Evolutionary conservation across 2,888 invertebrate species (phyloP).

Genomic region (Yponomeuta cagnagella): DNA sequence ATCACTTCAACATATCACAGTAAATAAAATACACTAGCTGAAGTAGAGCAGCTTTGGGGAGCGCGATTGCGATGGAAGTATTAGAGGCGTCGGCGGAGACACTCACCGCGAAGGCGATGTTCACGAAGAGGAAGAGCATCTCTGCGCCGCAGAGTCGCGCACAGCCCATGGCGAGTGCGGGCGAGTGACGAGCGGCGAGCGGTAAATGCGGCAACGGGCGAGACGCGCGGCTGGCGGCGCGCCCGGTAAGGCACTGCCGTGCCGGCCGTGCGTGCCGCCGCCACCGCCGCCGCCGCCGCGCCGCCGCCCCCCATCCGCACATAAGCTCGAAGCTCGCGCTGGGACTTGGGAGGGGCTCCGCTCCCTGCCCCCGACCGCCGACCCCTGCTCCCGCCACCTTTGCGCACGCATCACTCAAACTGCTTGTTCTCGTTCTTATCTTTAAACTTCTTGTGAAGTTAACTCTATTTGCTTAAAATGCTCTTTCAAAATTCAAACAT

Average conservation of each 20-base stretch:
- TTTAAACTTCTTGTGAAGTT: too few species aligned
- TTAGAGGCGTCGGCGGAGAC: background rate
- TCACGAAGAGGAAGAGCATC: conserved; percentile 67
- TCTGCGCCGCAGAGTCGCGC: conserved; percentile 56
- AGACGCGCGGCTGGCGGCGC: conserved; percentile 15
- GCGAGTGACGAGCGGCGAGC: background rate
- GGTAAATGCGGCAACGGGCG: conserved; percentile 14
- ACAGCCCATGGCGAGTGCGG: conserved; percentile 44
- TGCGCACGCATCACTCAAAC: background rate
- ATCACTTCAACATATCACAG: too few species aligned
- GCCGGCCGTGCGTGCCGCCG: conserved; percentile 17
- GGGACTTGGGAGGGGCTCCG: conserved; percentile 12
- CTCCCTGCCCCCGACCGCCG: conserved; percentile 14
- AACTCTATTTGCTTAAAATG: too few species aligned
- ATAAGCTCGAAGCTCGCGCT: too few species aligned
- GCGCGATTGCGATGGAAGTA: background rate
- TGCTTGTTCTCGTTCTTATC: too few species aligned
- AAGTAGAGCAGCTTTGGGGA: too few species aligned
- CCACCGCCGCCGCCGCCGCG: conserved; percentile 14
- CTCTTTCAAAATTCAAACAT: too few species aligned
- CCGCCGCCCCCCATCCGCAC: too few species aligned
- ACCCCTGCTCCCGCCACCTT: conserved; percentile 29
- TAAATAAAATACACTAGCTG: too few species aligned
- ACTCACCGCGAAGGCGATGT: conserved; percentile 65
- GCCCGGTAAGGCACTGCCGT: conserved; percentile 20